Conservation (phyloP, 2,888 invertebrate species). For the Bruchidius siliquastri region DNA sequence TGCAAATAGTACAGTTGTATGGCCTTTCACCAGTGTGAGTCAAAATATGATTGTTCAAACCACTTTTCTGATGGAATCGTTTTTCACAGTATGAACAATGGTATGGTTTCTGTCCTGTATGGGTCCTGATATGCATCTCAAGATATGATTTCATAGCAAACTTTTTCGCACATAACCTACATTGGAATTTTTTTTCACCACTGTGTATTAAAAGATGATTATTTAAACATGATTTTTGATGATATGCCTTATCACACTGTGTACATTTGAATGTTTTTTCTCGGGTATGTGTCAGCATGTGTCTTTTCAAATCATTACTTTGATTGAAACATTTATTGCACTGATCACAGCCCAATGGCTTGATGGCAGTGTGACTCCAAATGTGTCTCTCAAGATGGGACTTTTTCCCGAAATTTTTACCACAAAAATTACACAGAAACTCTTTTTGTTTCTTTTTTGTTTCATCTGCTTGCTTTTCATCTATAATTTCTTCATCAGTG, state of each 20-base stretch:
- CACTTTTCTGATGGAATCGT: constrained; percentile 34
- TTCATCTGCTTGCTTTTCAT: constrained; percentile 18
- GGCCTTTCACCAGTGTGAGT: constrained; percentile 39
- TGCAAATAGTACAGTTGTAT: constrained; percentile 45
- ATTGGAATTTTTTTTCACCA: constrained; percentile 24
- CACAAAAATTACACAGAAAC: constrained; percentile 21
- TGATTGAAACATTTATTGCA: constrained; percentile 20
- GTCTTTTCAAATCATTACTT: constrained; percentile 21
- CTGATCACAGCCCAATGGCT: constrained; percentile 15
- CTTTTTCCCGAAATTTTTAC: constrained; percentile 21
- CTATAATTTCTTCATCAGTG: constrained; percentile 11
- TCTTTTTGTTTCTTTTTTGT: constrained; percentile 14
- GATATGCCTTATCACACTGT: constrained; percentile 19
- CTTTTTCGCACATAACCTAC: constrained; percentile 28
- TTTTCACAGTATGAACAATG: constrained; percentile 35
- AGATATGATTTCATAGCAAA: constrained; percentile 29
- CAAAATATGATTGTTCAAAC: constrained; percentile 34
- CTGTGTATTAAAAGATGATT: constrained; percentile 25
- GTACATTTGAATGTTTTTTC: constrained; percentile 19
- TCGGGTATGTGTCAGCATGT: constrained; percentile 20
- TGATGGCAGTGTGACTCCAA: constrained; percentile 19
- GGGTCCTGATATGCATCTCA: constrained; percentile 30
- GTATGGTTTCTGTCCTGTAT: constrained; percentile 37
- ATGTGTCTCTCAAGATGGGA: constrained; percentile 21
- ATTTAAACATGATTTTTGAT: constrained; percentile 21